Evolutionary conservation across 2,888 invertebrate genomes (phyloP), one percentile per base, ranked within the genome.

Genomic region (Rambutsinella grinnellia): DNA sequence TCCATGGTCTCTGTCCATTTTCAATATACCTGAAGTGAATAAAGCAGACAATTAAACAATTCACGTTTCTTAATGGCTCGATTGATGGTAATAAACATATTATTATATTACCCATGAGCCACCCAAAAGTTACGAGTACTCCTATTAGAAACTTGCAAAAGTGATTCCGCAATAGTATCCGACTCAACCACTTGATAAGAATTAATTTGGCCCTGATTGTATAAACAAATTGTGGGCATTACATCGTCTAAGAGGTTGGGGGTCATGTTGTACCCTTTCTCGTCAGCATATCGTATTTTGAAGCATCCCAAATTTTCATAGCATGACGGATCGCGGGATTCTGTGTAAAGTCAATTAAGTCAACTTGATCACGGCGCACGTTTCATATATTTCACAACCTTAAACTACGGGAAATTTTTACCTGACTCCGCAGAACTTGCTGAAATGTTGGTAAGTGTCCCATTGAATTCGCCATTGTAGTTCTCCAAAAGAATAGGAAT

Each of bases 1-100:
- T 92, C 96, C 96, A 96, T 60, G 89, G 87, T 84, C 93, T 92
- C 79, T 92, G 90, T 0, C 95, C 95, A 53, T 92, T 91, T 85
- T 96, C 96, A 79, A 95, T 87, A 86, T 94, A 97, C 0, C n/a
- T n/a, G n/a, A n/a, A n/a, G n/a, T n/a, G n/a, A n/a, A n/a, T n/a
- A n/a, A n/a, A n/a, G n/a, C n/a, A n/a, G n/a, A n/a, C n/a, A n/a
- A n/a, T n/a, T n/a, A n/a, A n/a, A n/a, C n/a, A n/a, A n/a, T n/a
- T n/a, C n/a, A n/a, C n/a, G n/a, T n/a, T n/a, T n/a, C n/a, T n/a
- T n/a, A n/a, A n/a, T n/a, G n/a, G n/a, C n/a, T n/a, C n/a, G n/a
- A n/a, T n/a, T n/a, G n/a, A n/a, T n/a, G n/a, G n/a, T n/a, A n/a
- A n/a, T n/a, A n/a, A n/a, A n/a, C n/a, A n/a, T n/a, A n/a, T n/a